A percentile compares a stretch with the other conserved stretches of the same genome.
These are phyloP conservation scores for Struthio camelus DNA, from an alignment of 2,113 vertebrate species.

Conservation along the genomic window DNA sequence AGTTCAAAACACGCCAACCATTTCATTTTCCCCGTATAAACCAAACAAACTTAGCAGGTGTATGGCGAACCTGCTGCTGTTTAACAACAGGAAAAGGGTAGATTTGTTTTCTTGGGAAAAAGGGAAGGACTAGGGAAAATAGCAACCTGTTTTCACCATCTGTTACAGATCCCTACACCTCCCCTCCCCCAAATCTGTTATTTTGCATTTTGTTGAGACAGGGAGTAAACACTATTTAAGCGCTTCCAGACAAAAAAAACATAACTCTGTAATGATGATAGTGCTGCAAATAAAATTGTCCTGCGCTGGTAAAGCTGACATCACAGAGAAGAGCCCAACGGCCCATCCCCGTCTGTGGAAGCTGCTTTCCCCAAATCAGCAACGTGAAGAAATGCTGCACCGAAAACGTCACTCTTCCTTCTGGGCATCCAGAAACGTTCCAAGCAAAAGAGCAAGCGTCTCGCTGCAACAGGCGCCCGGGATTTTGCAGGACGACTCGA, in stretches of 20 bases:
- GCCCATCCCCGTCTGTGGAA: neutral
- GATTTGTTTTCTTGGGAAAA: neutral
- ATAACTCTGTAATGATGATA: conserved; percentile 74
- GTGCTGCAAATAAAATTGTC: conserved; percentile 68
- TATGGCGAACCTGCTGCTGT: neutral
- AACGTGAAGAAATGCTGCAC: neutral
- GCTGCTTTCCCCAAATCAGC: neutral
- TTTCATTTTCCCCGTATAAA: neutral
- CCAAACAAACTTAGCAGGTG: rapidly evolving
- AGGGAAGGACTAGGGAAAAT: neutral
- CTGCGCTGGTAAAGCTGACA: conserved; percentile 43
- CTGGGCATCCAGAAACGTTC: neutral
- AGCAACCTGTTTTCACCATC: neutral
- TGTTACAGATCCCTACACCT: conserved; percentile 29
- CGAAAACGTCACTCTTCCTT: neutral
- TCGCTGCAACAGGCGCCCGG: no score
- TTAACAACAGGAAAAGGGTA: rapidly evolving
- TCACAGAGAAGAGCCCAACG: neutral
- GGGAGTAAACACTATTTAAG: conserved; percentile 68
- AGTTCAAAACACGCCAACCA: neutral
- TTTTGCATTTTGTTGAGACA: conserved; percentile 70
- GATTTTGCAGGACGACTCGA: no score
- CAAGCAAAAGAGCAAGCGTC: no score
- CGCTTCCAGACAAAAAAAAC: conserved; percentile 73
- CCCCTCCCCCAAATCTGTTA: conserved; percentile 58